Percentiles rank a stretch among this genome's conserved stretches.
These are phyloP conservation scores for Molossus alvarezi DNA, from an alignment of 2,797 vertebrate genomes.

Conservation along the genomic window DNA sequence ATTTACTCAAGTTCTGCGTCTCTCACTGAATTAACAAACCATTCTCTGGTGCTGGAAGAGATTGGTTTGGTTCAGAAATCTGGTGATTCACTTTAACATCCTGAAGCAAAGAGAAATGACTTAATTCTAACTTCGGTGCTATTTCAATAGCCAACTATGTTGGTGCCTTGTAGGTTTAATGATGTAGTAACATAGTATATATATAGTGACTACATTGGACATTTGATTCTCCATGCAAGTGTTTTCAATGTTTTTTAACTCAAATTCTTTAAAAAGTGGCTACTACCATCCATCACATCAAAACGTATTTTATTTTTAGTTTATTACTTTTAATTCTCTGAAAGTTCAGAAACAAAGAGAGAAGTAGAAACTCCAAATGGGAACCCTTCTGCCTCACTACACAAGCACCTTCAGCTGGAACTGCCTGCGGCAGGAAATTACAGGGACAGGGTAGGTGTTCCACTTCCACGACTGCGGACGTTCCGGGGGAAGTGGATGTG, in stretches of 20 bases:
- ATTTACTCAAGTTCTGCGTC: background rate
- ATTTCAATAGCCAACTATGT: background rate
- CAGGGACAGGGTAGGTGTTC: too few species aligned
- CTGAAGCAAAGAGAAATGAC: slow-evolving; percentile 26
- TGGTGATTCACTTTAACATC: background rate
- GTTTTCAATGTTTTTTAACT: slow-evolving; percentile 15
- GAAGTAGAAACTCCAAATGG: background rate
- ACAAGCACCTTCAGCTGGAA: background rate
- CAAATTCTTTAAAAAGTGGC: background rate
- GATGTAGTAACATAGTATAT: background rate
- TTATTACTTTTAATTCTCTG: slow-evolving; percentile 9
- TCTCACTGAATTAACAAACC: background rate
- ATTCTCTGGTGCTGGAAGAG: background rate
- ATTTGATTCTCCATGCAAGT: background rate
- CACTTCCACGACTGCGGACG: background rate
- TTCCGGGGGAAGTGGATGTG: background rate
- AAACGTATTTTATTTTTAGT: background rate
- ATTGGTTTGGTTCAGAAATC: slow-evolving; percentile 8
- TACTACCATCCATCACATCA: background rate
- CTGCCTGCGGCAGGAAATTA: background rate
- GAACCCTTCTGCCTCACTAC: background rate
- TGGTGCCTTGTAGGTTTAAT: background rate
- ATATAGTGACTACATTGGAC: background rate
- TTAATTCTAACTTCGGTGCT: background rate
- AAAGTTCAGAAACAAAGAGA: slow-evolving; percentile 29